Evolutionary conservation across 2,113 vertebrate species (phyloP).

Genomic region (Cyphomyrus plagiostoma): DNA sequence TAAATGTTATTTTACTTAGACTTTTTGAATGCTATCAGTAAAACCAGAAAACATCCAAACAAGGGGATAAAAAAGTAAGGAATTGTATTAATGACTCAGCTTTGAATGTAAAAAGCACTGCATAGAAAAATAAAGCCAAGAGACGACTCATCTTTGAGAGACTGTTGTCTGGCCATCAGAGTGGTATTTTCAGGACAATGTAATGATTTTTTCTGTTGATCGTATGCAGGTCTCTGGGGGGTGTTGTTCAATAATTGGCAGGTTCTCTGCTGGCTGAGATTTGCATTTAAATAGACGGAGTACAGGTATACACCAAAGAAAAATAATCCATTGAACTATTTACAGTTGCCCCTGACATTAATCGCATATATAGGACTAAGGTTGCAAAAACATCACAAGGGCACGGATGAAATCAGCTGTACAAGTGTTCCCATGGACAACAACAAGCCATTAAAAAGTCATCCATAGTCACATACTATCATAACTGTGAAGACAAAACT

Average conservation of each 20-base stretch:
- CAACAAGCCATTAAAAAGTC: not conserved
- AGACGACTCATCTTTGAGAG: not conserved
- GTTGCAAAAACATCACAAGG: not conserved
- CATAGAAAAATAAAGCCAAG: not conserved
- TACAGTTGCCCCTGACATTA: not conserved
- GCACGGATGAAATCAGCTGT: not conserved
- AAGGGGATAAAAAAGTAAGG: not conserved
- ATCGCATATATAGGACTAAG: not conserved
- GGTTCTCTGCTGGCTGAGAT: not conserved
- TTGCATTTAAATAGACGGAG: not conserved
- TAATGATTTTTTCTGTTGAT: slow-evolving; percentile 8
- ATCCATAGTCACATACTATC: not conserved
- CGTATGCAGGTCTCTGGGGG: not conserved
- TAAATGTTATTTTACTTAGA: not conserved
- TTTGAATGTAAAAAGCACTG: not conserved
- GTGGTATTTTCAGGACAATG: not conserved
- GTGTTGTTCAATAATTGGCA: not conserved
- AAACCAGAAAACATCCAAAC: not conserved
- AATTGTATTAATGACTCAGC: not conserved
- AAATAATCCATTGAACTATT: not conserved
- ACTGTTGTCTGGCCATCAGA: not conserved
- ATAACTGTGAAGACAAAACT: not conserved
- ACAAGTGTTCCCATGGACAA: not conserved
- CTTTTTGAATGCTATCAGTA: not conserved
- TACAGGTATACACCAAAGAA: not conserved